These are phyloP conservation scores for Drosophila borealis DNA, from an alignment of 2,888 invertebrate genomes.

Conservation along the genomic window DNA sequence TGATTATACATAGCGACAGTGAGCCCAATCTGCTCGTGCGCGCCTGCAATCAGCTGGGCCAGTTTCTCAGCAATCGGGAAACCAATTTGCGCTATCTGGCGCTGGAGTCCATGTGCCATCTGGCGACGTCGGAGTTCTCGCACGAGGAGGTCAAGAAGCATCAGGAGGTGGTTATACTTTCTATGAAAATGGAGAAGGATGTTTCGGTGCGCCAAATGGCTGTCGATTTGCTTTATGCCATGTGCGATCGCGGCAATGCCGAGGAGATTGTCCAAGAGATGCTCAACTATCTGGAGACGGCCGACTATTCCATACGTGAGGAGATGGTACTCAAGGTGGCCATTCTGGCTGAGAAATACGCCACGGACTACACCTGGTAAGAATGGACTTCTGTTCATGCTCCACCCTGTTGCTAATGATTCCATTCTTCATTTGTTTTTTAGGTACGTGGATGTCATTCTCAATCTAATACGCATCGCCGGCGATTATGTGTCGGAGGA, in stretches of 20 bases:
- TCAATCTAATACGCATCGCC: conserved; percentile 99
- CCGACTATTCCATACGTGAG: conserved; percentile 99
- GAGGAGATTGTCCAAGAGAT: conserved; percentile 99
- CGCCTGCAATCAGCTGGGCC: conserved; percentile 99
- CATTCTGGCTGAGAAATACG: conserved; percentile 99
- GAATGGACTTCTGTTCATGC: background rate
- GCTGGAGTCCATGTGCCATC: conserved; percentile 99
- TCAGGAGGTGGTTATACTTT: conserved; percentile 99
- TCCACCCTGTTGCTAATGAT: background rate
- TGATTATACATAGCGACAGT: conserved; percentile 99
- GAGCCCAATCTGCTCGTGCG: conserved; percentile 98
- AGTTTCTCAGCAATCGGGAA: conserved; percentile 98
- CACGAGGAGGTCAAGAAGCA: conserved; percentile 99
- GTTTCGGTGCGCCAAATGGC: conserved; percentile 99
- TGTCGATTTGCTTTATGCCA: conserved; percentile 98
- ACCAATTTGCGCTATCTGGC: conserved; percentile 99
- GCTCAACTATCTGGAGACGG: conserved; percentile 99
- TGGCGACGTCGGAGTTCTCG: conserved; percentile 99
- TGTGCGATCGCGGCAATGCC: conserved; percentile 99
- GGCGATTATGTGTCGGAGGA: conserved; percentile 99
- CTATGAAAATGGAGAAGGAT: conserved; percentile 99
- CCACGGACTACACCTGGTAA: conserved; percentile 99
- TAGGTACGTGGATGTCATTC: conserved; percentile 95
- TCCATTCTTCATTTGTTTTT: background rate
- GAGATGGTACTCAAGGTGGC: conserved; percentile 99